A percentile compares a stretch with the other conserved stretches of the same genome.
These are phyloP conservation scores for Leucoma salicis DNA, from an alignment of 2,888 invertebrate genomes.

Conservation along the genomic window DNA sequence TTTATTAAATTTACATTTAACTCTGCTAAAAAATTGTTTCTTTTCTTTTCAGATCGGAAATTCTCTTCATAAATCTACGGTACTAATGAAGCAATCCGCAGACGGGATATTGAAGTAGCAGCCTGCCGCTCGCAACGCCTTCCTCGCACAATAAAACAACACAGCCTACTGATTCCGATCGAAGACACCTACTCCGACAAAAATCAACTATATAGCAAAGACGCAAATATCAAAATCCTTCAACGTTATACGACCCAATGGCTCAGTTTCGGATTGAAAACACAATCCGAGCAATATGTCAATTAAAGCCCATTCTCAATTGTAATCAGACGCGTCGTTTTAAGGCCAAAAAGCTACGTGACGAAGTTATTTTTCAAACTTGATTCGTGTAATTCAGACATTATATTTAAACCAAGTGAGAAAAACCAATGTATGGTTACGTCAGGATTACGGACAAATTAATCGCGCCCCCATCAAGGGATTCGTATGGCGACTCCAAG, in stretches of 20 bases:
- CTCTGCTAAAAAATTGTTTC: slow-evolving; percentile 42
- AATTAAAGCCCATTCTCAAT: slow-evolving; percentile 62
- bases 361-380: slow-evolving; percentile 70
- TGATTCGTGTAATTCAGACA: slow-evolving; percentile 49
- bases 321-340: slow-evolving; percentile 62
- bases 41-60: slow-evolving; percentile 69
- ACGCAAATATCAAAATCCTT: slow-evolving; percentile 41
- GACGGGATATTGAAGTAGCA: slow-evolving; percentile 75
- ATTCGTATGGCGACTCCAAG: slow-evolving; percentile 79
- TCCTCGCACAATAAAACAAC: slow-evolving; percentile 70
- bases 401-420: slow-evolving; percentile 30
- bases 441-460: slow-evolving; percentile 56
- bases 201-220: slow-evolving; percentile 49
- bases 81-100: slow-evolving; percentile 78
- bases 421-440: slow-evolving; percentile 77
- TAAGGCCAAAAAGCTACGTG: slow-evolving; percentile 62
- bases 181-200: slow-evolving; percentile 39
- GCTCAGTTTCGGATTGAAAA: slow-evolving; percentile 60
- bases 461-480: slow-evolving; percentile 69
- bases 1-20: neutral
- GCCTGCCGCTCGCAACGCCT: slow-evolving; percentile 59
- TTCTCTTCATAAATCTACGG: slow-evolving; percentile 64
- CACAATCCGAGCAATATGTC: slow-evolving; percentile 69
- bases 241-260: slow-evolving; percentile 56
- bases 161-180: slow-evolving; percentile 43